A percentile compares a stretch with the other conserved stretches of the same genome.
Conservation (phyloP, 2,888 invertebrate species). For the Augochlorella aurata region DNA sequence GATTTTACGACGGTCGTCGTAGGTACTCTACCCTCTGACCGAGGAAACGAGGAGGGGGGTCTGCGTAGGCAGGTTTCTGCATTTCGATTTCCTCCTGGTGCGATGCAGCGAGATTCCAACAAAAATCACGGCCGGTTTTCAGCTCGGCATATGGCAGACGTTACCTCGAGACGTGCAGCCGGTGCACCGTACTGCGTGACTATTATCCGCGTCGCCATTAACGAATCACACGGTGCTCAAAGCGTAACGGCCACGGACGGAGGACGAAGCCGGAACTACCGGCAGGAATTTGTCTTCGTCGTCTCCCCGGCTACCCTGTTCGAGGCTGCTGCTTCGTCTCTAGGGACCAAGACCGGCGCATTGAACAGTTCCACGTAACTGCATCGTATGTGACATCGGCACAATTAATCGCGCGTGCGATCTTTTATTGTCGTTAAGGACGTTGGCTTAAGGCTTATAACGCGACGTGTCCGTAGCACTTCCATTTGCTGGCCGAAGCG, state of each 20-base stretch:
- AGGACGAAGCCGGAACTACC: constrained; percentile 37
- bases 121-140: constrained; percentile 73
- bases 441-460: constrained; percentile 8
- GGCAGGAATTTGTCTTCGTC: constrained; percentile 31
- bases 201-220: constrained; percentile 59
- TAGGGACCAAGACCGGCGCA: background rate
- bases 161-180: constrained; percentile 71
- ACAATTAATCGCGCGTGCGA: constrained; percentile 27
- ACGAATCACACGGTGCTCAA: constrained; percentile 37
- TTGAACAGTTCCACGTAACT: constrained; percentile 23
- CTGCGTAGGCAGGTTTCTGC: constrained; percentile 29
- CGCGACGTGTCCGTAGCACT: background rate
- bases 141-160: constrained; percentile 76
- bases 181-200: constrained; percentile 54
- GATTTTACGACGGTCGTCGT: too few species aligned
- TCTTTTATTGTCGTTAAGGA: constrained; percentile 21
- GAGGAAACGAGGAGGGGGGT: background rate
- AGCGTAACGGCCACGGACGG: constrained; percentile 29
- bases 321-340: constrained; percentile 3
- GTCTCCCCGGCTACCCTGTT: background rate
- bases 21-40: background rate
- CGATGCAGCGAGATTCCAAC: background rate
- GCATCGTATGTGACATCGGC: constrained; percentile 1
- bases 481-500: constrained; percentile 9
- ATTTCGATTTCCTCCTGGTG: constrained; percentile 55